Base-by-base conservation (phyloP, 1,140 invertebrate genomes). In the Diabrotica undecimpunctata region DNA sequence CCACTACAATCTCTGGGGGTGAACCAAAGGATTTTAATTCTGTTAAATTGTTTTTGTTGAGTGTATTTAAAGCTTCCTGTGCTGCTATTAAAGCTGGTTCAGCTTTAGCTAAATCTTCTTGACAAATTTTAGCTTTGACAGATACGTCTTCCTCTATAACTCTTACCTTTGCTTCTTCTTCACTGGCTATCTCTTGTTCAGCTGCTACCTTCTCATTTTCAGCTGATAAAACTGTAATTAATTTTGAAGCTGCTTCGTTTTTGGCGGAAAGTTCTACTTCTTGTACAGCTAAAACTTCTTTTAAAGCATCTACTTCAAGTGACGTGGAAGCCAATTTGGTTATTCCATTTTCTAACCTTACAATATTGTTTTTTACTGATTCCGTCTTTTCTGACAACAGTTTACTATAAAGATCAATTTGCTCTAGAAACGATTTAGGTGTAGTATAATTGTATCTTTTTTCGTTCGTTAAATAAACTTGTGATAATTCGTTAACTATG, bases 361-460 rank as follows among this genome's bases (percentile, higher is more conserved):
- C 74, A n/a, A 96, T 92, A 75, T 89, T 91, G 54, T 86, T 83
- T 66, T 88, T 83, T n/a, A 95, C 83, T 58, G 94, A 88, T n/a
- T 78, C 81, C 2, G 88, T 89, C 78, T 95, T 95, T 57, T 87
- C 87, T 7, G 81, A 83, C 41, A 98, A 79, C 7, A 97, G 79
- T 75, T 94, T 95, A 1, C 86, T 84, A 74, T 96, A 98, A 0
- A 97, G 81, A 50, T 88, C 85, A 62, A 98, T 96, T 75, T 95
- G 92, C 76, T 97, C 95, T n/a, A 98, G 78, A 79, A 97, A 98
- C 4, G 92, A 93, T 80, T 97, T 98, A 0, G 96, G 96, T 1
- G 95, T 98, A 0, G 95, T 97, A 74, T 97, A 97, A 78, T 97
- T 97, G 79, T 95, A 95, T n/a, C 95, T 83, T 35, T 88, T 87